Evolutionary conservation across 1,140 invertebrate genomes (phyloP), one percentile per base, ranked within the genome.

Genomic region (Zelostemma sp.): DNA sequence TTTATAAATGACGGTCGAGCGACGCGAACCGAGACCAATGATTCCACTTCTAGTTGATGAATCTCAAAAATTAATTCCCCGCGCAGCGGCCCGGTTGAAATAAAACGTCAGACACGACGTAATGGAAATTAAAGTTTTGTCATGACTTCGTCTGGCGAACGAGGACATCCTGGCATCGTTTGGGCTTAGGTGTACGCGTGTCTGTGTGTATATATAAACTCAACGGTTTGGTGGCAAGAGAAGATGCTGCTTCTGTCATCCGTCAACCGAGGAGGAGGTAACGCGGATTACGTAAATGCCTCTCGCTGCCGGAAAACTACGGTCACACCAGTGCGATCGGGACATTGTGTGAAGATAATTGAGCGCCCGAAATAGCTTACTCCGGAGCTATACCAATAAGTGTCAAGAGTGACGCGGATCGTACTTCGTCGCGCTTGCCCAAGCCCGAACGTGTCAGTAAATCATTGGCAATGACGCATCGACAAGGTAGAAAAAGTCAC

Each of bases 291-390:
- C 74, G 66, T 78, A 80, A 80, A 57, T 28, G 59, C 25, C 41
- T 47, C 57, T 50, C 50, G 51, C 58, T 45, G 63, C 59, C 60
- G 56, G 60, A 49, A 60, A 55, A 51, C 55, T 47, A 28, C 54
- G 28, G 31, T 19, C 12, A 12, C 38, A 56, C 59, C 72, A 60
- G 64, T 48, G 49, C 55, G 73, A 77, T 79, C 76, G 71, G 65
- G 49, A 73, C 72, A 78, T 76, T 72, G 71, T 73, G 70, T 63
- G 61, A 16, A 64, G 73, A 76, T 78, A 75, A 79, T 80, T 80
- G 73, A 74, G 72, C 70, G 61, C 73, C 65, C 65, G 62, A 76
- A 79, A 78, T 78, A 79, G 72, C 70, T 68, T 55, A 60, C 59
- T 58, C 57, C 40, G 60, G 56, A 64, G 68, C 57, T 71, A 63